These are phyloP conservation scores for Bruchidius siliquastri DNA, from an alignment of 2,888 invertebrate genomes.

Conservation along the genomic window DNA sequence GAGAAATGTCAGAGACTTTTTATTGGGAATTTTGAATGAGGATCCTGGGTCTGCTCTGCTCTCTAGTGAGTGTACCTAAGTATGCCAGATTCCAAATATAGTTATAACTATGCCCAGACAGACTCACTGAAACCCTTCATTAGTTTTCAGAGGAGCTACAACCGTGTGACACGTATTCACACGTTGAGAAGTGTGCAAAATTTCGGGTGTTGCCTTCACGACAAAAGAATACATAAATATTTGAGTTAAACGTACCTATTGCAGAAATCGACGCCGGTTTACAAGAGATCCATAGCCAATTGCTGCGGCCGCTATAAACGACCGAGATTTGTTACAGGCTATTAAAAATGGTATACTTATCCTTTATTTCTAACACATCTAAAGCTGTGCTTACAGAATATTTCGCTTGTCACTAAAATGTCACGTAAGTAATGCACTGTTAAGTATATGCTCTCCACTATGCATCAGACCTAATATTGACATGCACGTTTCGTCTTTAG, in stretches of 20 bases:
- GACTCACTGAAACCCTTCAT: not conserved
- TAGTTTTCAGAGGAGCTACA: not conserved
- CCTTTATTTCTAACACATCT: not conserved
- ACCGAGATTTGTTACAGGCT: not conserved
- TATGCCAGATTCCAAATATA: not conserved
- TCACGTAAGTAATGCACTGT: too few relatives aligned
- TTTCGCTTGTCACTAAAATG: too few relatives aligned
- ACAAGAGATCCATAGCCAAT: not conserved
- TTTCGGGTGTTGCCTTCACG: not conserved
- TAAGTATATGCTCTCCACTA: too few relatives aligned
- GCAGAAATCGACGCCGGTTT: not conserved
- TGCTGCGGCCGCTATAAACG: not conserved
- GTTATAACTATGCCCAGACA: not conserved
- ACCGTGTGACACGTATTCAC: not conserved
- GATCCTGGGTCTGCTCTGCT: too few relatives aligned
- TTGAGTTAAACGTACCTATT: not conserved
- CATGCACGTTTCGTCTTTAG: too few relatives aligned
- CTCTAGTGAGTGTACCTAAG: too few relatives aligned
- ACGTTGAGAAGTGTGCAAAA: not conserved
- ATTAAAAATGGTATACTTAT: not conserved
- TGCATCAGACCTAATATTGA: too few relatives aligned
- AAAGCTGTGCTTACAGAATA: not conserved
- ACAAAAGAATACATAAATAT: not conserved
- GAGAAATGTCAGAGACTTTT: too few relatives aligned
- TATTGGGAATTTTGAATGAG: too few relatives aligned